Evolutionary conservation across 2,888 invertebrate genomes (phyloP), one percentile per base, ranked within the genome.

Genomic region (Ischnura elegans): DNA sequence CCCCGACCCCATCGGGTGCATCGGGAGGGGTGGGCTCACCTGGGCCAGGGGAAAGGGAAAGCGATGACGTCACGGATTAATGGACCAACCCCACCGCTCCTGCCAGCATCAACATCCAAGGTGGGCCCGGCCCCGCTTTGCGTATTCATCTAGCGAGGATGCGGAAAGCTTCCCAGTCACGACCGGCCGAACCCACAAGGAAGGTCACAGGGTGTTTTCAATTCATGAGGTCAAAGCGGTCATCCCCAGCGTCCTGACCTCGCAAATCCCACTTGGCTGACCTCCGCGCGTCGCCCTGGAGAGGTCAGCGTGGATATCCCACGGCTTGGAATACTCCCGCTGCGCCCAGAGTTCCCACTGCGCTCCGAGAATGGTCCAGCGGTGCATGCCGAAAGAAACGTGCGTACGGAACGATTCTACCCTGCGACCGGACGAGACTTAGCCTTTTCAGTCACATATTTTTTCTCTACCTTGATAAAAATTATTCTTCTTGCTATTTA

Each of bases 171-270:
- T 21, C 61, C 61, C 51, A 51, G 51, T 51, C 51, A 51, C 19
- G 51, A 19, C 61, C 21, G 25, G 61, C 55, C 55, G 55, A 3
- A 55, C 55, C 47, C 47, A 47, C 51, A 51, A 51, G 51, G 61
- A 61, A 61, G 61, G 61, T 61, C 61, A 61, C 61, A n/a, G 61
- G 61, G 61, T 25, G 61, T 61, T 61, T 25, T 61, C 61, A 61
- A 61, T 61, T 61, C 61, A 61, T 61, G 61, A 61, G 61, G 61
- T 61, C 61, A 61, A 16, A 21, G 61, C 5, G 21, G 61, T 21
- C 0, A 6, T 25, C 61, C 61, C 61, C 61, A 16, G 1, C 61
- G 25, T 25, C 61, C 61, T 16, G n/a, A 21, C 61, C 19, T 61
- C 61, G 16, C 61, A 10, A 19, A 51, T 61, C 61, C 61, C 61